Evolutionary conservation across 2,888 invertebrate species (phyloP).

Genomic region (Chloromyia formosa): DNA sequence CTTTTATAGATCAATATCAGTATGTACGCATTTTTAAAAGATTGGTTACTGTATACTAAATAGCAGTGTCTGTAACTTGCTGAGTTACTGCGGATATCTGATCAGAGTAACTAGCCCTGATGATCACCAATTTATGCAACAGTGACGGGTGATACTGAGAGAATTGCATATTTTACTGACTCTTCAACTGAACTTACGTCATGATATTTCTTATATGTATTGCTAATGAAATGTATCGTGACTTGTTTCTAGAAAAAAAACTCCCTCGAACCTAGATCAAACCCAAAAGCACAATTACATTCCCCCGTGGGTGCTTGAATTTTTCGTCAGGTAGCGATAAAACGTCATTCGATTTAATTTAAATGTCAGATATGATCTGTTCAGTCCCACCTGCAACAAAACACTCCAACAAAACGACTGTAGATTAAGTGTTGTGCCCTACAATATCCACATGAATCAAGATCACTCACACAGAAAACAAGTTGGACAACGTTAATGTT

Average conservation of each 20-base stretch:
- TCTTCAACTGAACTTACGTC: no score
- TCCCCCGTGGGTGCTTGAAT: slow-evolving; percentile 21
- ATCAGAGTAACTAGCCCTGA: no score
- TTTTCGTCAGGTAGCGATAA: slow-evolving; percentile 42
- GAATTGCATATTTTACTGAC: no score
- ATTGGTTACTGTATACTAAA: no score
- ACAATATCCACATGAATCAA: neutral
- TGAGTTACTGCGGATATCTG: neutral
- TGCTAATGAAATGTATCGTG: no score
- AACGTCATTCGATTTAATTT: slow-evolving; percentile 40
- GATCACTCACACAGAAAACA: slow-evolving; percentile 5
- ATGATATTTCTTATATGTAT: no score
- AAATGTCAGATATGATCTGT: slow-evolving; percentile 27
- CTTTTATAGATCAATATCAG: no score
- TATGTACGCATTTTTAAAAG: no score
- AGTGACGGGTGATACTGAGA: no score
- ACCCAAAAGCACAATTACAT: neutral
- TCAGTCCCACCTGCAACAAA: neutral
- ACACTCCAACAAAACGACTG: neutral
- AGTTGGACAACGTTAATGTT: neutral
- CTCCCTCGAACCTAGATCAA: neutral
- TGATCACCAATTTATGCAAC: no score
- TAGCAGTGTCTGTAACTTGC: neutral
- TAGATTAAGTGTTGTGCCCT: slow-evolving; percentile 9
- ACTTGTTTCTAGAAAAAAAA: no score